A percentile compares a stretch with the other conserved stretches of the same genome.
Evolutionary conservation across 2,797 vertebrate genomes (phyloP).

Genomic region (Propithecus perrieri): DNA sequence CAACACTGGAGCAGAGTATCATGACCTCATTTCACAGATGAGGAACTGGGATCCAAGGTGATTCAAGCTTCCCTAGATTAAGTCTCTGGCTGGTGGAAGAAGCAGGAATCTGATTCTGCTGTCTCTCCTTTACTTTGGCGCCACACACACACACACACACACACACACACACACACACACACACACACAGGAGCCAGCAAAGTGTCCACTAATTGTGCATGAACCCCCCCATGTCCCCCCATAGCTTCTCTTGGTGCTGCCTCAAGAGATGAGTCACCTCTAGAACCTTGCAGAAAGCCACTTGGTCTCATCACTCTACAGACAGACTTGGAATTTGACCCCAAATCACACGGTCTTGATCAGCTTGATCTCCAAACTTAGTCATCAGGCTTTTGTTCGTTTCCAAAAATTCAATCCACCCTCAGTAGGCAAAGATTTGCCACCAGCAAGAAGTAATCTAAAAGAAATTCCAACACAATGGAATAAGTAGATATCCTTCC

Average conservation of each 20-base stretch:
- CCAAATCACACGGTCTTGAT: fast-evolving
- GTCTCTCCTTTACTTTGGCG: background rate
- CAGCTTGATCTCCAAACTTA: background rate
- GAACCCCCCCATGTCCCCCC: background rate
- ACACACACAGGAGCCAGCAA: background rate
- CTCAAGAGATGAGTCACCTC: background rate
- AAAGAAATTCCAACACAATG: background rate
- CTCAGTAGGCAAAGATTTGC: background rate
- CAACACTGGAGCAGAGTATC: background rate
- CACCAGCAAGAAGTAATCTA: background rate
- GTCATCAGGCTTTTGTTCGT: background rate
- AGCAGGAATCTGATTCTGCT: too few species aligned
- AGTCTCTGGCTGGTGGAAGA: background rate
- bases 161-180: background rate
- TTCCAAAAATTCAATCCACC: background rate
- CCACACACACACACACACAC: background rate
- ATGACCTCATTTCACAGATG: background rate
- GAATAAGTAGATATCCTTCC: background rate
- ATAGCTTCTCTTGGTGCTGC: background rate
- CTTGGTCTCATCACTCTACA: background rate
- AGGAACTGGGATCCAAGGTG: background rate
- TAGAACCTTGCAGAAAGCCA: background rate
- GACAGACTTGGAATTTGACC: background rate
- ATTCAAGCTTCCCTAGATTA: background rate
- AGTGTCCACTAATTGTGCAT: background rate